Percentiles rank a stretch among this genome's conserved stretches.
These are phyloP conservation scores for Orthosia cruda DNA, from an alignment of 2,888 invertebrate genomes.

Conservation along the genomic window DNA sequence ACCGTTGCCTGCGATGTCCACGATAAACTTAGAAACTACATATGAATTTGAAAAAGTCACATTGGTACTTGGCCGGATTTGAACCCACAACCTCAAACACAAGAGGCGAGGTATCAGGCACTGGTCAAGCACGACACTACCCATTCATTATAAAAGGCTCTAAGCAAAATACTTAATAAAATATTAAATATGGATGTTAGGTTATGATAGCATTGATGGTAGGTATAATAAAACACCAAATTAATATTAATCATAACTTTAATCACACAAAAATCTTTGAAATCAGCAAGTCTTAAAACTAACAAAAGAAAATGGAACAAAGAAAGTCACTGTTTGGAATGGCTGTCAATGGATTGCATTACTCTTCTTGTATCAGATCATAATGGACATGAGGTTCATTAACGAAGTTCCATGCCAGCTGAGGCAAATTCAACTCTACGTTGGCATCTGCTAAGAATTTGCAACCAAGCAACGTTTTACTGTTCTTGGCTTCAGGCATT, in stretches of 20 bases:
- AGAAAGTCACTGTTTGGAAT: neutral
- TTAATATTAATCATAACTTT: neutral
- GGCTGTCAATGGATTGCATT: neutral
- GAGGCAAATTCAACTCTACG: conserved; percentile 67
- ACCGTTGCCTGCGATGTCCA: too few relatives aligned
- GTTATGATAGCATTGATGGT: too few relatives aligned
- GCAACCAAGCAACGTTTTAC: conserved; percentile 43
- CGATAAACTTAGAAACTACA: too few relatives aligned
- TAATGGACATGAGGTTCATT: conserved; percentile 40
- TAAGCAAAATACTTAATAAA: neutral
- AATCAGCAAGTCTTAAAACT: neutral
- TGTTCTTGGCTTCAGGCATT: conserved; percentile 37
- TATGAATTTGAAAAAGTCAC: too few relatives aligned
- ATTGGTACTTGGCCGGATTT: too few relatives aligned
- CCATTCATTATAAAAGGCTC: neutral
- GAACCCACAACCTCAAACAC: too few relatives aligned
- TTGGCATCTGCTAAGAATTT: conserved; percentile 57
- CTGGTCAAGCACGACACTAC: too few relatives aligned
- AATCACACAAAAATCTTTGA: neutral
- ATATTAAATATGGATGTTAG: neutral
- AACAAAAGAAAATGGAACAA: neutral
- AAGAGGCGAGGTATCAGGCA: too few relatives aligned
- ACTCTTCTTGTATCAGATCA: conserved; percentile 38
- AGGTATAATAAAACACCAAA: conserved; percentile 2
- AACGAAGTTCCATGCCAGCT: conserved; percentile 55